These are phyloP conservation scores for Ophion obscuratus DNA, from an alignment of 2,888 invertebrate species.

Conservation along the genomic window DNA sequence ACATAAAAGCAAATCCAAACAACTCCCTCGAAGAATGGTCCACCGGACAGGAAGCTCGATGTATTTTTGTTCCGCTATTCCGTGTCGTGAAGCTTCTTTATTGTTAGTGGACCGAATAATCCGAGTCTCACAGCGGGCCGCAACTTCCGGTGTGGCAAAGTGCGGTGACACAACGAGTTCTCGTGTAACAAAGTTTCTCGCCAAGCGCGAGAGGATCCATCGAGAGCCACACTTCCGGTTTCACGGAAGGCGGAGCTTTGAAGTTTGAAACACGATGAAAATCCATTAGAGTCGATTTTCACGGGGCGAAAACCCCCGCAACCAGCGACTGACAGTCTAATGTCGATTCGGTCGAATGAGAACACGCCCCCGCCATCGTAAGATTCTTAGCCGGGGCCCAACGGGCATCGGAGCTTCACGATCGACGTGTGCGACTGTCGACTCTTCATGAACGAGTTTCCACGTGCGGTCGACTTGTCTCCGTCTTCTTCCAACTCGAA, in stretches of 20 bases:
- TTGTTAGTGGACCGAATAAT: conserved; percentile 13
- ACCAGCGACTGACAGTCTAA: conserved; percentile 30
- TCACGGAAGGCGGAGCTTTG: conserved; percentile 50
- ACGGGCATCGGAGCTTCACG: conserved; percentile 37
- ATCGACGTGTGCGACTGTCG: neutral
- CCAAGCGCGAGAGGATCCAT: conserved; percentile 47
- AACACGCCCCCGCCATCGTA: neutral
- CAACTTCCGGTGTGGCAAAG: conserved; percentile 22
- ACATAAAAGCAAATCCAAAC: neutral
- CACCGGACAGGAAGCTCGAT: neutral
- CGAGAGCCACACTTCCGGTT: conserved; percentile 46
- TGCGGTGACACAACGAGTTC: conserved; percentile 31
- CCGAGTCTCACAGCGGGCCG: conserved; percentile 10
- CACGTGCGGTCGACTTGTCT: conserved; percentile 24
- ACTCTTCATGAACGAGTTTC: conserved; percentile 17
- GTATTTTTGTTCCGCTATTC: neutral
- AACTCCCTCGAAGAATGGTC: neutral
- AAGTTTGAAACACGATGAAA: conserved; percentile 62
- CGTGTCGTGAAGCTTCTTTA: neutral
- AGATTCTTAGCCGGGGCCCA: conserved; percentile 33
- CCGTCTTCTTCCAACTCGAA: conserved; percentile 23
- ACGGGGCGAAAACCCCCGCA: conserved; percentile 44
- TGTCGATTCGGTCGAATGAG: conserved; percentile 48
- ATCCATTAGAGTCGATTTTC: conserved; percentile 64
- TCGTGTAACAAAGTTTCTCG: conserved; percentile 48